These are phyloP conservation scores for Eupithecia abbreviata DNA, from an alignment of 2,888 invertebrate genomes.

Conservation along the genomic window DNA sequence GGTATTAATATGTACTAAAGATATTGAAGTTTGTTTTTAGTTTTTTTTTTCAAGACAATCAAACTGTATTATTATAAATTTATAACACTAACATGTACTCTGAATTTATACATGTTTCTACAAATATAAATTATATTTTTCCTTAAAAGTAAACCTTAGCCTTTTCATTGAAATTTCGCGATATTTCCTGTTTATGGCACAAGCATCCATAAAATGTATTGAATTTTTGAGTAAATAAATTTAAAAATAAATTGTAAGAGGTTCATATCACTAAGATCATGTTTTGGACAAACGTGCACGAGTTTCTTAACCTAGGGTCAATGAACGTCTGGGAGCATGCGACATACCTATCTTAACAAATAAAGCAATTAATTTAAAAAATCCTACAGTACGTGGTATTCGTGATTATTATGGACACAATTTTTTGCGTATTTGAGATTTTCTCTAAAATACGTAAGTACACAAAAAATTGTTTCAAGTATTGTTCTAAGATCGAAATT, in stretches of 20 bases:
- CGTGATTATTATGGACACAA: not conserved
- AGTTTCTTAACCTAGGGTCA: slow-evolving; percentile 27
- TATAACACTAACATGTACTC: no score
- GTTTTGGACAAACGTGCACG: slow-evolving; percentile 2
- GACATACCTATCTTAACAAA: slow-evolving; percentile 20
- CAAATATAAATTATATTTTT: no score
- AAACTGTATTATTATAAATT: no score
- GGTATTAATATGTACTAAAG: no score
- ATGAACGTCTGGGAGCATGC: slow-evolving; percentile 30
- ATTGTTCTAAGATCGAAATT: slow-evolving; percentile 6
- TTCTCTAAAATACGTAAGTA: slow-evolving; percentile 4
- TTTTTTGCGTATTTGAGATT: not conserved
- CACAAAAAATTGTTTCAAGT: not conserved
- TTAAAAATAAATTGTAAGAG: not conserved
- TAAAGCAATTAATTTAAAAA: slow-evolving; percentile 12
- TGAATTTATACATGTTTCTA: no score
- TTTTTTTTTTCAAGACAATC: no score
- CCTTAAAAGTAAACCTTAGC: no score
- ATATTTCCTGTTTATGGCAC: not conserved
- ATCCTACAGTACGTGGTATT: not conserved
- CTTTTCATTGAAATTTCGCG: not conserved
- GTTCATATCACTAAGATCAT: not conserved
- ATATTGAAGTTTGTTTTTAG: no score
- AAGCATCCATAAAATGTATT: not conserved
- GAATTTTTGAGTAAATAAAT: not conserved